Percentiles rank a stretch among this genome's conserved stretches.
These are phyloP conservation scores for Pandemis heparana DNA, from an alignment of 2,888 invertebrate species.

Conservation along the genomic window DNA sequence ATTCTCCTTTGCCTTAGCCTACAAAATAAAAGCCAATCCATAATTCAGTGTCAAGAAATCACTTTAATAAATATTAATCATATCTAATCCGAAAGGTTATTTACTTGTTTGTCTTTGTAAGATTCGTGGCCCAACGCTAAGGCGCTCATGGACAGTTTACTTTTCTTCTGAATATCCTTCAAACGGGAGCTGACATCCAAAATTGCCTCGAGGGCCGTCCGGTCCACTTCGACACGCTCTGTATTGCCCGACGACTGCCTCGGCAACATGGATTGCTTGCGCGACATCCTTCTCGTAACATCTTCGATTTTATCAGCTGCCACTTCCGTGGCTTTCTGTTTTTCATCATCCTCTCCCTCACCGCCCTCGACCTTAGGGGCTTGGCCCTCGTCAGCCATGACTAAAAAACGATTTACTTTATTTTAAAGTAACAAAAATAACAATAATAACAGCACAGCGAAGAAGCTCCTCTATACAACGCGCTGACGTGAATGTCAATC, in stretches of 20 bases:
- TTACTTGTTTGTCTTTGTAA: slow-evolving; percentile 83
- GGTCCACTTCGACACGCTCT: slow-evolving; percentile 66
- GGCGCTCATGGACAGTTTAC: slow-evolving; percentile 75
- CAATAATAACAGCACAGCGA: slow-evolving; percentile 30
- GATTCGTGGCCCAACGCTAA: slow-evolving; percentile 74
- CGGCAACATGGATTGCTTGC: slow-evolving; percentile 52
- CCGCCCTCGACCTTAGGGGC: slow-evolving; percentile 44
- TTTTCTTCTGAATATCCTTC: slow-evolving; percentile 72
- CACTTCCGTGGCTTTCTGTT: slow-evolving; percentile 52
- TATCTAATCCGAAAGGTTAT: slow-evolving; percentile 59
- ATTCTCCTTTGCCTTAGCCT: slow-evolving; percentile 88
- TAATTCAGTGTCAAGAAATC: slow-evolving; percentile 56
- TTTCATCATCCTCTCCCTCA: slow-evolving; percentile 44
- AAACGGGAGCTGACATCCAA: slow-evolving; percentile 74
- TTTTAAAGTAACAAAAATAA: slow-evolving; percentile 39
- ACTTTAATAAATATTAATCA: slow-evolving; percentile 30
- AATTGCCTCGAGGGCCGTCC: slow-evolving; percentile 75
- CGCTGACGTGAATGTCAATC: slow-evolving; percentile 24
- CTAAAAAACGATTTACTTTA: slow-evolving; percentile 46
- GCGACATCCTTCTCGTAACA: slow-evolving; percentile 50
- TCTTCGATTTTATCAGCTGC: slow-evolving; percentile 58
- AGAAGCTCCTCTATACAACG: slow-evolving; percentile 19
- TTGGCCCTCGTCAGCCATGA: slow-evolving; percentile 59
- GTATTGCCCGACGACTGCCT: slow-evolving; percentile 45
- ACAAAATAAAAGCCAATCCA: slow-evolving; percentile 54